Evolutionary conservation across 1,140 invertebrate genomes (phyloP).

Genomic region (Diplogasteroides magnus): DNA sequence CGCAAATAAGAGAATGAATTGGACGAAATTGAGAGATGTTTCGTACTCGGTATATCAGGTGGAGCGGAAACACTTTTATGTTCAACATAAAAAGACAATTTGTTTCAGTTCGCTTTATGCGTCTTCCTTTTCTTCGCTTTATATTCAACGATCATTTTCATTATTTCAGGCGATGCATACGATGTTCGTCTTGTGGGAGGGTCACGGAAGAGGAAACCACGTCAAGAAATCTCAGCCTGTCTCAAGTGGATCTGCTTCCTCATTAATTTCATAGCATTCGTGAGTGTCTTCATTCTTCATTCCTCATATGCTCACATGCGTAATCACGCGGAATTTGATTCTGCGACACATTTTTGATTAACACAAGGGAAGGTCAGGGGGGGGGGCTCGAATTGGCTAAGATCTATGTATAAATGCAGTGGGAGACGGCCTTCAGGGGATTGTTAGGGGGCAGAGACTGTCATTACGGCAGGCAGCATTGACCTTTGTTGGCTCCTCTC

Average conservation of each 20-base stretch:
- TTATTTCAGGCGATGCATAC: not conserved
- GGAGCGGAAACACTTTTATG: too few relatives aligned
- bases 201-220: slow-evolving; percentile 34
- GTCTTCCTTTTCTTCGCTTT: too few relatives aligned
- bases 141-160: too few relatives aligned
- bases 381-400: slow-evolving; percentile 7
- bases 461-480: not conserved
- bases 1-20: too few relatives aligned
- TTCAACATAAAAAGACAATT: too few relatives aligned
- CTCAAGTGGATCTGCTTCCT: slow-evolving; percentile 53
- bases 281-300: slow-evolving; percentile 39
- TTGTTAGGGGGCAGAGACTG: slow-evolving; percentile 1
- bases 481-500: slow-evolving; percentile 7
- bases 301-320: slow-evolving; percentile 4
- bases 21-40: too few relatives aligned
- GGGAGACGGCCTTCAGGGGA: not conserved
- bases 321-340: slow-evolving; percentile 9
- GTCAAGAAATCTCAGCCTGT: slow-evolving; percentile 52
- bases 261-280: slow-evolving; percentile 54
- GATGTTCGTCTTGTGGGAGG: not conserved
- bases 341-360: slow-evolving; percentile 5
- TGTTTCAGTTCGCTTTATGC: too few relatives aligned
- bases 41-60: too few relatives aligned
- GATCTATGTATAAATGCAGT: not conserved
- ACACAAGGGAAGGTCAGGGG: slow-evolving; percentile 13